Percentiles rank a stretch among this genome's conserved stretches.
Evolutionary conservation across 2,797 vertebrate genomes (phyloP).

Genomic region (Epinephelus awoara): DNA sequence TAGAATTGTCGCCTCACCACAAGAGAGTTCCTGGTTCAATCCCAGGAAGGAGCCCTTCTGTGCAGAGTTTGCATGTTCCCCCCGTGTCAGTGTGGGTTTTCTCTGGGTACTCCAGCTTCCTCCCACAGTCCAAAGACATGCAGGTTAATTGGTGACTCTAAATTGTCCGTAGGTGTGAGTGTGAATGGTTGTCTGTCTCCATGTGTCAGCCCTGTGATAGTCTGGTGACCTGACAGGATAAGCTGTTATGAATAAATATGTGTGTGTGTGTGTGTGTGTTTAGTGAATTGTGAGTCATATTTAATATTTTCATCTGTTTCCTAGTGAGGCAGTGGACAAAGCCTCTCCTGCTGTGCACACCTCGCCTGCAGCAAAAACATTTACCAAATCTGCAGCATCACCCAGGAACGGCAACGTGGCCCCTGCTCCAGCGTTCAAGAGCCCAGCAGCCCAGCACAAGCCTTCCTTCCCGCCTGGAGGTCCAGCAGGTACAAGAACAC

Average conservation of each 20-base stretch:
- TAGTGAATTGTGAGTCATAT: constrained; percentile 32
- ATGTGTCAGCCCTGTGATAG: too few species aligned
- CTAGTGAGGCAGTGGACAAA: constrained; percentile 84
- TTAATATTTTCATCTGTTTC: constrained; percentile 47
- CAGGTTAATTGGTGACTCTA: too few species aligned
- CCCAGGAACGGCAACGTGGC: constrained; percentile 72
- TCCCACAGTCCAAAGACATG: too few species aligned
- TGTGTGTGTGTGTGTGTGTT: constrained; percentile 1
- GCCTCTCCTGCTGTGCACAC: constrained; percentile 66
- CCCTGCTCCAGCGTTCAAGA: constrained; percentile 81
- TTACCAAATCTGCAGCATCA: constrained; percentile 74
- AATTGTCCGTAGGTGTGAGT: neutral
- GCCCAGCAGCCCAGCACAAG: constrained; percentile 73
- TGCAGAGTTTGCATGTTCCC: too few species aligned
- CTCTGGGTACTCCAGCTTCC: too few species aligned
- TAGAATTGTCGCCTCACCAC: too few species aligned
- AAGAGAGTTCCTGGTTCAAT: too few species aligned
- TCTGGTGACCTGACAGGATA: too few species aligned
- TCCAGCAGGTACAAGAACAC: constrained; percentile 85
- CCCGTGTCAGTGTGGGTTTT: too few species aligned
- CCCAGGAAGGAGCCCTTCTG: too few species aligned
- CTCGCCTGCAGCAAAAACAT: constrained; percentile 75
- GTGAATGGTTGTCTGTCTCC: too few species aligned
- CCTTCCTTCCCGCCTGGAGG: constrained; percentile 81
- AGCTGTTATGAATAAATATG: too few species aligned